These are phyloP conservation scores for Gryon sp. DNA, from an alignment of 1,140 invertebrate species.

Conservation along the genomic window DNA sequence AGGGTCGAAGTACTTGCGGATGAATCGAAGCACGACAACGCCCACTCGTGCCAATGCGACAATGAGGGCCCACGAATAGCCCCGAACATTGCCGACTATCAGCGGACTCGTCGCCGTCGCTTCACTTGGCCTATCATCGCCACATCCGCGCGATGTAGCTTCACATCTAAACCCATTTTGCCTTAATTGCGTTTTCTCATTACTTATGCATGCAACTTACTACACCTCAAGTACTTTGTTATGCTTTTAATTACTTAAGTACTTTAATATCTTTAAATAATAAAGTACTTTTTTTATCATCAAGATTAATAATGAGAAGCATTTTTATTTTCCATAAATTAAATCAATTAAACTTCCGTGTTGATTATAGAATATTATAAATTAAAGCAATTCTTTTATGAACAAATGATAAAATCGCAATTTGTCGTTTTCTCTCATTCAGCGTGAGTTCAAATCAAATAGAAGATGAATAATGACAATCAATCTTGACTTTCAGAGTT, in stretches of 20 bases:
- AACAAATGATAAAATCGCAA: too few species aligned
- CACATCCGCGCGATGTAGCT: too few species aligned
- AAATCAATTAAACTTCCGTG: too few species aligned
- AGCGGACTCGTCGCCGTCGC: neutral
- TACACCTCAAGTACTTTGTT: conserved; percentile 4
- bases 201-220: conserved; percentile 14
- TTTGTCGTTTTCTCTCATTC: too few species aligned
- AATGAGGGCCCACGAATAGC: neutral
- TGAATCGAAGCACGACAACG: conserved; percentile 43
- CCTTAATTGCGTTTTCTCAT: conserved; percentile 21
- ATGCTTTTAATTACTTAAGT: conserved; percentile 12
- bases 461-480: too few species aligned
- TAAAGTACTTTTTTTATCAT: neutral
- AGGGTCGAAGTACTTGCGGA: conserved; percentile 30
- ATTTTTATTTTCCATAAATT: too few species aligned
- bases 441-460: too few species aligned
- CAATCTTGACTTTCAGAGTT: too few species aligned
- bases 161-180: conserved; percentile 15
- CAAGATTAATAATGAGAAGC: too few species aligned
- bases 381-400: too few species aligned
- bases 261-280: neutral
- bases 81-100: neutral
- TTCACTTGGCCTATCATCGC: too few species aligned
- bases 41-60: conserved; percentile 28
- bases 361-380: too few species aligned